phyloP scores from a whole-genome alignment of 1,140 invertebrate genomes.

The Epicauta chinensis region DNA sequence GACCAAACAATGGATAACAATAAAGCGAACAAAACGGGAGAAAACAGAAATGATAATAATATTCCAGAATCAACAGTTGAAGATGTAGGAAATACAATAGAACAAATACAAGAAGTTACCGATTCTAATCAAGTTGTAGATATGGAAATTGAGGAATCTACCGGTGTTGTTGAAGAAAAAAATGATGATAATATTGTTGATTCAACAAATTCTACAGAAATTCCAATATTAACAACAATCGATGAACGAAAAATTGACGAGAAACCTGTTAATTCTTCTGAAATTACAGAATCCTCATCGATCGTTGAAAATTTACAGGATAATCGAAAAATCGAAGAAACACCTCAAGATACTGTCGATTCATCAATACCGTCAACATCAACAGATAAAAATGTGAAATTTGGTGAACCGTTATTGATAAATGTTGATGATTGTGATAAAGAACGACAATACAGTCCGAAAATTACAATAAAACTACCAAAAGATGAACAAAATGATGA shows the following conservation, averaged over 20 bases:
- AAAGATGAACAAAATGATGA: slow-evolving; percentile 29
- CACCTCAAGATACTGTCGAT: not conserved
- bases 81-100: not conserved
- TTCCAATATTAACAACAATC: not conserved
- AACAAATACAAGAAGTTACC: not conserved
- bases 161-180: not conserved
- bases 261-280: not conserved
- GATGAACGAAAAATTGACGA: not conserved
- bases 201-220: not conserved
- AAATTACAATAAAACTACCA: slow-evolving; percentile 39
- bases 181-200: not conserved
- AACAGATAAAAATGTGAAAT: not conserved
- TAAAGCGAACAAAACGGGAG: too few species aligned
- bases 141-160: not conserved
- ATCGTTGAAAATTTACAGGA: not conserved
- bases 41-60: slow-evolving; percentile 4
- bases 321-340: not conserved
- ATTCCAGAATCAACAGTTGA: slow-evolving; percentile 3
- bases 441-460: slow-evolving; percentile 34
- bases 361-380: not conserved
- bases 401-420: slow-evolving; percentile 21
- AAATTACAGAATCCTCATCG: too few species aligned
- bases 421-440: slow-evolving; percentile 25
- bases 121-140: not conserved
- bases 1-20: not conserved